phyloP scores from a whole-genome alignment of 2,888 invertebrate species.

The Troides helena region DNA sequence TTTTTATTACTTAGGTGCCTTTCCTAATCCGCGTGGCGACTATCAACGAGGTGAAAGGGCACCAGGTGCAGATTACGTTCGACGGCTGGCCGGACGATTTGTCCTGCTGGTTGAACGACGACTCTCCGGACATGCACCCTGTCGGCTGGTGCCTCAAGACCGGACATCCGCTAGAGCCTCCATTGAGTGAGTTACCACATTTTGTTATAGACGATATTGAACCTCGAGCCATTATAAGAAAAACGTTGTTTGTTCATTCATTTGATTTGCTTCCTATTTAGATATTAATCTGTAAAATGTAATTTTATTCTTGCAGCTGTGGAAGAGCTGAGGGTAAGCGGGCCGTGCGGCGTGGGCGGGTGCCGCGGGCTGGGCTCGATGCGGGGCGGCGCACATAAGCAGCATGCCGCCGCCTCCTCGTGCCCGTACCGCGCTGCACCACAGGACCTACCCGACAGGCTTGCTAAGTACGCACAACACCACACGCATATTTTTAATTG shows the following conservation, averaged over 20 bases:
- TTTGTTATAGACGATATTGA: background rate
- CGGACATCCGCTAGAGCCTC: slow-evolving; percentile 91
- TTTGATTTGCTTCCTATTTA: background rate
- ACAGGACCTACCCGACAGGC: slow-evolving; percentile 47
- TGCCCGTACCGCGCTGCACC: slow-evolving; percentile 84
- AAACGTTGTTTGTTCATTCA: too few species aligned
- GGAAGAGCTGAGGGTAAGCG: slow-evolving; percentile 80
- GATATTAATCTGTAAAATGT: too few species aligned
- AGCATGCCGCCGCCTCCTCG: slow-evolving; percentile 85
- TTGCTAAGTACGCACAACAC: slow-evolving; percentile 36
- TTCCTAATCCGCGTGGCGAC: slow-evolving; percentile 92
- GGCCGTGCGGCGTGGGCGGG: slow-evolving; percentile 90
- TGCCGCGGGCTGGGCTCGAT: slow-evolving; percentile 95
- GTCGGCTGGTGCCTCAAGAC: slow-evolving; percentile 95
- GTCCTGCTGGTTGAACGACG: slow-evolving; percentile 94
- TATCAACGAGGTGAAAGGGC: slow-evolving; percentile 86
- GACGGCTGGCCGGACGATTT: slow-evolving; percentile 94
- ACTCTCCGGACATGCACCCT: slow-evolving; percentile 94
- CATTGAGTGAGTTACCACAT: slow-evolving; percentile 82
- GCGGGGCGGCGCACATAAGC: slow-evolving; percentile 86
- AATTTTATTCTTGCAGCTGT: slow-evolving; percentile 66
- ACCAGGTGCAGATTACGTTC: slow-evolving; percentile 88
- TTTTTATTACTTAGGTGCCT: slow-evolving; percentile 75
- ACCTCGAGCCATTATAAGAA: too few species aligned
- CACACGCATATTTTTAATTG: background rate